phyloP scores from a whole-genome alignment of 2,113 vertebrate genomes.

The Chroicocephalus ridibundus region DNA sequence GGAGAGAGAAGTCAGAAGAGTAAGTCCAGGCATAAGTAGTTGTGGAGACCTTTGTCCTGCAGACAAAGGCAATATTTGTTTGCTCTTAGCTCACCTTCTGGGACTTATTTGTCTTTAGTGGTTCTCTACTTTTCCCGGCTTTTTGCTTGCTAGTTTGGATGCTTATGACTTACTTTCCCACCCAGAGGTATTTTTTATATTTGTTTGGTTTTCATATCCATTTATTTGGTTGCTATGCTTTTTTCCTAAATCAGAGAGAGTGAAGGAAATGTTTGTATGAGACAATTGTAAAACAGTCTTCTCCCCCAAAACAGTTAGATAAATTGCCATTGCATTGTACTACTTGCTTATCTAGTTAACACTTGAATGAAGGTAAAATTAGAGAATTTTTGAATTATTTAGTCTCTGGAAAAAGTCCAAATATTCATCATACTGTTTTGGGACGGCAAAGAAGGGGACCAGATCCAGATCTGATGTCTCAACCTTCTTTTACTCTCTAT shows the following conservation, averaged over 20 bases:
- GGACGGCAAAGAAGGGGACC: not conserved
- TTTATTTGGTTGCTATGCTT: not conserved
- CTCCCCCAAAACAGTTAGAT: not conserved
- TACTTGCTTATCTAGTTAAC: not conserved
- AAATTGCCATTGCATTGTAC: not conserved
- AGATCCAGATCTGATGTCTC: not conserved
- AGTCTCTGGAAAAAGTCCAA: not conserved
- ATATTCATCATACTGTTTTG: not conserved
- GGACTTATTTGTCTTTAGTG: not conserved
- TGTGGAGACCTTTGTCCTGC: not conserved
- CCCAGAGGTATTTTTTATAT: not conserved
- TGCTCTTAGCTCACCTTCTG: not conserved
- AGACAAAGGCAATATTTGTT: not conserved
- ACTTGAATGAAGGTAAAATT: not conserved
- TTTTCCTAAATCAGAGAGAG: not conserved
- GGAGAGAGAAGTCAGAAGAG: not conserved
- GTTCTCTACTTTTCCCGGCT: not conserved
- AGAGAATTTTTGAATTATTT: not conserved
- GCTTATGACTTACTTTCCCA: not conserved
- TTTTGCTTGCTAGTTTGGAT: not conserved
- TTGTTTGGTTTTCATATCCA: not conserved
- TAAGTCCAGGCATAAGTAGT: not conserved
- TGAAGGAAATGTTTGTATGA: not conserved
- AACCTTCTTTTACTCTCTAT: not conserved
- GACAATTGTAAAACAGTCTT: not conserved